phyloP scores from a whole-genome alignment of 2,113 vertebrate species.

The Dasyurus viverrinus region DNA sequence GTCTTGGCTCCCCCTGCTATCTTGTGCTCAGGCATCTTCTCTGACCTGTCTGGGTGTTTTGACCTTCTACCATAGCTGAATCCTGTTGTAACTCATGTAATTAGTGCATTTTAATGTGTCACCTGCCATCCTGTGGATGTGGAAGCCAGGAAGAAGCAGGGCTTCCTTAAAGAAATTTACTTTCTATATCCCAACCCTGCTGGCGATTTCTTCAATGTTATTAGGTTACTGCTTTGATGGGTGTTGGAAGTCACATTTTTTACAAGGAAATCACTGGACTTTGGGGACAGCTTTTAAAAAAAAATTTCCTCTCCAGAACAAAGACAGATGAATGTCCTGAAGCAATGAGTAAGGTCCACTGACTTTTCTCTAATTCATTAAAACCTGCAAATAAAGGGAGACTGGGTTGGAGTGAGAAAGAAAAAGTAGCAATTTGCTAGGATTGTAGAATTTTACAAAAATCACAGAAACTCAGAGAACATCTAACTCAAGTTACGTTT shows the following conservation, averaged over 20 bases:
- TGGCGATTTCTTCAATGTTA: not conserved
- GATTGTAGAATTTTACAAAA: not conserved
- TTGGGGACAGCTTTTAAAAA: not conserved
- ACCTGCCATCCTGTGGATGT: not conserved
- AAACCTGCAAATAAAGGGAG: not conserved
- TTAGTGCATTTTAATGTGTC: conserved; percentile 33
- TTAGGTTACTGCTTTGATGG: conserved; percentile 39
- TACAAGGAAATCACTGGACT: not conserved
- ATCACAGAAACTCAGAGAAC: not conserved
- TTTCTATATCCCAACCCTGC: conserved; percentile 9
- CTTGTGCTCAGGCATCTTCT: conserved; percentile 41
- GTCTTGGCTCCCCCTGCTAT: not conserved
- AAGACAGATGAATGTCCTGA: not conserved
- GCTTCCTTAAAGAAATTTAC: conserved; percentile 5
- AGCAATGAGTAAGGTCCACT: not conserved
- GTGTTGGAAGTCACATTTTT: not conserved
- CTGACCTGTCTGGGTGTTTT: conserved; percentile 29
- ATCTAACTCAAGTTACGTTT: not conserved
- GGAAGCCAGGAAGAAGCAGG: conserved; percentile 29
- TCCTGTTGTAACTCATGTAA: conserved; percentile 44
- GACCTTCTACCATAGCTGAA: conserved; percentile 33
- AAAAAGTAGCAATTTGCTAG: not conserved
- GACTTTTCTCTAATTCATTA: not conserved
- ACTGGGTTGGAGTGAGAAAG: not conserved
- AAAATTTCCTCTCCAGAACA: not conserved